Conservation (phyloP, 2,797 vertebrate genomes). For the Tamandua tetradactyla region DNA sequence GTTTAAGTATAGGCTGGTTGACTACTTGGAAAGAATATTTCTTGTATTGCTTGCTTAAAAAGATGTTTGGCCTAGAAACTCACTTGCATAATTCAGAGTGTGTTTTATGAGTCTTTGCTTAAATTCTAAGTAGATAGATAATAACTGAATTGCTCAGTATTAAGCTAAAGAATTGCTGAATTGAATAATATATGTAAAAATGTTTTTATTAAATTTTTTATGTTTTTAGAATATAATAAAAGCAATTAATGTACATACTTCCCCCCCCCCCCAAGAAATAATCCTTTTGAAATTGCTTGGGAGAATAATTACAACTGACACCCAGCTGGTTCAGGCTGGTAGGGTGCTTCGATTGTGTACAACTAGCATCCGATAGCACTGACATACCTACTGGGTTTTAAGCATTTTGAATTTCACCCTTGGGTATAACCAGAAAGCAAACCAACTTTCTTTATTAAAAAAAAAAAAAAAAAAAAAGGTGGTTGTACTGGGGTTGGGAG, state of each 20-base stretch:
- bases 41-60: too few relatives aligned
- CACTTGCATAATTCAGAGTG: background rate
- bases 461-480: background rate
- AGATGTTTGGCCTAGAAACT: too few relatives aligned
- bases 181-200: background rate
- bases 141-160: background rate
- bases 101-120: background rate
- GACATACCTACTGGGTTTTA: background rate
- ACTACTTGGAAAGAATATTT: background rate
- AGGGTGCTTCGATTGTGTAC: too few relatives aligned
- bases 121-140: background rate
- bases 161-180: background rate
- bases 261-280: slow-evolving; percentile 23
- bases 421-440: slow-evolving; percentile 3
- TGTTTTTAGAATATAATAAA: slow-evolving; percentile 24
- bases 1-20: background rate
- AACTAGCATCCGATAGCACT: background rate
- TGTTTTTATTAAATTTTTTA: too few relatives aligned
- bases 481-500: background rate
- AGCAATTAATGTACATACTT: background rate
- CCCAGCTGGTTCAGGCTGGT: background rate
- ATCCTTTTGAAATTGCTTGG: background rate
- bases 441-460: background rate
- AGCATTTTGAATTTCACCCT: slow-evolving; percentile 14
- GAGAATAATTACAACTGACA: background rate